These are phyloP conservation scores for Nibea albiflora DNA, from an alignment of 2,113 vertebrate genomes.

Conservation along the genomic window DNA sequence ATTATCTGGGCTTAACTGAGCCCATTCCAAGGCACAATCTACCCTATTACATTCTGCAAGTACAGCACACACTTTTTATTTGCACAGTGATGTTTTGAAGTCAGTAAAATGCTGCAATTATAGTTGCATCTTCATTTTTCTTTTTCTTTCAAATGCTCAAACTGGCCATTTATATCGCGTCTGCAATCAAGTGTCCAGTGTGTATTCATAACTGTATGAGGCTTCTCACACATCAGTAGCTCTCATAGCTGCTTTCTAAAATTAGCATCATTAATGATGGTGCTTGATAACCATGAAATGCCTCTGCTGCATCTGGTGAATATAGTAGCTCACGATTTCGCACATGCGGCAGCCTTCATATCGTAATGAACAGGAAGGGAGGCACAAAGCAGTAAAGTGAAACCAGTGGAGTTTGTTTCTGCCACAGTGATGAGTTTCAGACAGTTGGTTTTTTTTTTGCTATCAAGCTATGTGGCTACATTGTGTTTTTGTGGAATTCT, in stretches of 20 bases:
- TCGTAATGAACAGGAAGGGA: slow-evolving; percentile 20
- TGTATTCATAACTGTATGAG: slow-evolving; percentile 38
- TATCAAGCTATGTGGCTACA: neutral
- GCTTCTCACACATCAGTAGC: slow-evolving; percentile 45
- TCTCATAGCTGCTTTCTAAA: slow-evolving; percentile 59
- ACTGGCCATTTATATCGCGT: neutral
- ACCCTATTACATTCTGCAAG: neutral
- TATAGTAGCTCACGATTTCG: slow-evolving; percentile 34
- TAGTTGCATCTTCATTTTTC: neutral
- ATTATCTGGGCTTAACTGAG: neutral
- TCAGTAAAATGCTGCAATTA: neutral
- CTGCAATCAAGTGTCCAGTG: slow-evolving; percentile 14
- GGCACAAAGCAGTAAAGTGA: neutral
- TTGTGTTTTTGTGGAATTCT: neutral
- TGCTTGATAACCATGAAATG: slow-evolving; percentile 66
- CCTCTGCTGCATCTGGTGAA: slow-evolving; percentile 50
- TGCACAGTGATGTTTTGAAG: neutral
- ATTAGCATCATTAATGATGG: slow-evolving; percentile 62
- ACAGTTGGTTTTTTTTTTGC: neutral
- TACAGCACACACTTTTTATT: neutral
- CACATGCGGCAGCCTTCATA: slow-evolving; percentile 15
- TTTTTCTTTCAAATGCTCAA: slow-evolving; percentile 1
- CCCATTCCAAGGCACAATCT: neutral
- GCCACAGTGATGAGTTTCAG: slow-evolving; percentile 1
- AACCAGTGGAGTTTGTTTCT: slow-evolving; percentile 6